These are phyloP conservation scores for Escarpia spicata DNA, from an alignment of 2,888 invertebrate species.

Conservation along the genomic window DNA sequence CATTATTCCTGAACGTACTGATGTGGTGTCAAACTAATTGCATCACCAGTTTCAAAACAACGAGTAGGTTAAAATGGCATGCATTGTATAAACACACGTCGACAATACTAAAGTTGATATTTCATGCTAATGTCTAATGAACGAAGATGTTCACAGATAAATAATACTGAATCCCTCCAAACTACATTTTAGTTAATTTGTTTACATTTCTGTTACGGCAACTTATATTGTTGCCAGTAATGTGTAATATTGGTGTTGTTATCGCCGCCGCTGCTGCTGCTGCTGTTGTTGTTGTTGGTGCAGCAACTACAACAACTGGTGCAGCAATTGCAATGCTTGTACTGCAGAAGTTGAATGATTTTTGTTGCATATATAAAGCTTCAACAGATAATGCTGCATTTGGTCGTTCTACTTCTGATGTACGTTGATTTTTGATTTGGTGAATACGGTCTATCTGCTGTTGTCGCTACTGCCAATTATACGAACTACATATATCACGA, in stretches of 20 bases:
- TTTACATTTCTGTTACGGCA: not conserved
- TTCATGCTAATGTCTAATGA: not conserved
- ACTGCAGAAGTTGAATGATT: too few relatives aligned
- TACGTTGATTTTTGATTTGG: not conserved
- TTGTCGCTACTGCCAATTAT: not conserved
- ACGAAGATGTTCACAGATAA: not conserved
- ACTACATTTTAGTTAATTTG: not conserved
- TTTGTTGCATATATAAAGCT: not conserved
- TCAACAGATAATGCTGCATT: not conserved
- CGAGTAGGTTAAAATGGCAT: too few relatives aligned
- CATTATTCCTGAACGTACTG: not conserved
- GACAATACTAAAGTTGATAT: not conserved
- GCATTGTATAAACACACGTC: too few relatives aligned
- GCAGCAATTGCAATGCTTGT: not conserved
- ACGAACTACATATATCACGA: not conserved
- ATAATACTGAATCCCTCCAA: not conserved
- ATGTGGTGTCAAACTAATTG: not conserved
- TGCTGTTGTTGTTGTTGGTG: not conserved
- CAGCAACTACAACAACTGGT: not conserved
- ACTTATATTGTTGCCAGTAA: not conserved
- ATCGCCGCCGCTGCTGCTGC: not conserved
- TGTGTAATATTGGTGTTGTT: not conserved
- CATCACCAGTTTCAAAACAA: too few relatives aligned
- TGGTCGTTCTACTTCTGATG: not conserved
- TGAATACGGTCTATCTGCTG: not conserved